These are phyloP conservation scores for Phyllopteryx taeniolatus DNA, from an alignment of 2,113 vertebrate genomes.

Conservation along the genomic window DNA sequence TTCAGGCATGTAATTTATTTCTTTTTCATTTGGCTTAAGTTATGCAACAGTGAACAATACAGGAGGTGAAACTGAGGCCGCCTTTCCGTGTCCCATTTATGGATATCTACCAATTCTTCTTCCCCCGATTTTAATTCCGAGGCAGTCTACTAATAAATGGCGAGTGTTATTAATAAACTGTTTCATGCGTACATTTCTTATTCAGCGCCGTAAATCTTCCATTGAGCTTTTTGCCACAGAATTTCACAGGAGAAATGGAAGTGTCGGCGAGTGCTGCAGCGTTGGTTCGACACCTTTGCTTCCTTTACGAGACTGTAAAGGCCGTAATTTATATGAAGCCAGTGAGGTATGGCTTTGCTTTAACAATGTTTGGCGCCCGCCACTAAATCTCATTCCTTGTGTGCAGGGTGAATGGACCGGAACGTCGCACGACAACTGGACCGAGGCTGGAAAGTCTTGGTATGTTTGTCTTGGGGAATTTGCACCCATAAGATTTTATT, in stretches of 20 bases:
- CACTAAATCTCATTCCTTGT: constrained; percentile 72
- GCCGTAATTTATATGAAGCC: constrained; percentile 71
- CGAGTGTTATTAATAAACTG: constrained; percentile 55
- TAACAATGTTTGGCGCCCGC: constrained; percentile 72
- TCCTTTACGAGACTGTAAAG: constrained; percentile 78
- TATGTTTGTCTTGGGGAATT: constrained; percentile 49
- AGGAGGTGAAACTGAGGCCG: constrained; percentile 62
- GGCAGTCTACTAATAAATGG: constrained; percentile 59
- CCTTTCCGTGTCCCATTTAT: constrained; percentile 66
- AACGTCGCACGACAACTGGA: constrained; percentile 63
- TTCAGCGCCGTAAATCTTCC: constrained; percentile 57
- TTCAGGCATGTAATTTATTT: constrained; percentile 73
- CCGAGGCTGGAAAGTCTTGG: constrained; percentile 55
- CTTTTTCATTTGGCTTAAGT: constrained; percentile 74
- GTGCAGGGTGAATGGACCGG: constrained; percentile 58
- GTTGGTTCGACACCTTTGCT: constrained; percentile 70
- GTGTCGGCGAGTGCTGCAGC: constrained; percentile 63
- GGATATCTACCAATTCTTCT: constrained; percentile 63
- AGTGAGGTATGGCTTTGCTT: constrained; percentile 74
- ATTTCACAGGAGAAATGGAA: constrained; percentile 58
- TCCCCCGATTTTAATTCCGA: constrained; percentile 54
- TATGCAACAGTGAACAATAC: constrained; percentile 72
- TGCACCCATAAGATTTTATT: constrained; percentile 1
- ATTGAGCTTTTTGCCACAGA: constrained; percentile 36
- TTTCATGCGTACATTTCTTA: constrained; percentile 63